phyloP scores from a whole-genome alignment of 2,797 vertebrate genomes.

The Malurus leucopterus region DNA sequence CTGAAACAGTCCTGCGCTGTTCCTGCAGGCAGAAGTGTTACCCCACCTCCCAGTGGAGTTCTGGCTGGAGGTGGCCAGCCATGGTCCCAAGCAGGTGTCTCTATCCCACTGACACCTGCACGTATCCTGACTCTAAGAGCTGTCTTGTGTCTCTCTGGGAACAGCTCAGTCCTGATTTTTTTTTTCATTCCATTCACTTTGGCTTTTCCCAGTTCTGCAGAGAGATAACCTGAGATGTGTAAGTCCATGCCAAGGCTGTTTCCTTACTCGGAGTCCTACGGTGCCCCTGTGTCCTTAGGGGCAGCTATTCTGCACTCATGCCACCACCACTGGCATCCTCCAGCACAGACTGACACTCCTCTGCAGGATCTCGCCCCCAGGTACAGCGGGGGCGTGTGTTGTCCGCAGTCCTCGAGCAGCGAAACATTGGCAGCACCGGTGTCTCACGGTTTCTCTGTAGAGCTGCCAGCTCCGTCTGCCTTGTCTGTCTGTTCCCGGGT shows the following conservation, averaged over 20 bases:
- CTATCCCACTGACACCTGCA: neutral
- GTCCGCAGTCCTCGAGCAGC: neutral
- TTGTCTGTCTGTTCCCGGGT: neutral
- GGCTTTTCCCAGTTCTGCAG: neutral
- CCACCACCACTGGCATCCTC: neutral
- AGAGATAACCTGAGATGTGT: accelerated
- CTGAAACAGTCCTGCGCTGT: neutral
- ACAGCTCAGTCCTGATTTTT: neutral
- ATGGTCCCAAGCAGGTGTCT: neutral
- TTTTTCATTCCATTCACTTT: neutral
- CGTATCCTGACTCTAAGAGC: neutral
- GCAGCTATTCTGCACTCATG: neutral
- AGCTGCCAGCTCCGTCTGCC: conserved; percentile 17
- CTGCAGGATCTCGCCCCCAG: neutral
- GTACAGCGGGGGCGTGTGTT: neutral
- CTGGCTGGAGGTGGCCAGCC: neutral
- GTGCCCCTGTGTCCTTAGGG: neutral
- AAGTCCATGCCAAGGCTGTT: neutral
- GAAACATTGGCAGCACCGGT: neutral
- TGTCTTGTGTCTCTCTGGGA: neutral
- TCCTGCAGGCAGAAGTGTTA: neutral
- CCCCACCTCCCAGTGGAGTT: neutral
- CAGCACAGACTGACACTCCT: neutral
- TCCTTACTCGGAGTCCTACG: neutral
- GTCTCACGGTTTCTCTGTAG: neutral